Conservation (phyloP, 2,888 invertebrate species). For the Andrena haemorrhoa region DNA sequence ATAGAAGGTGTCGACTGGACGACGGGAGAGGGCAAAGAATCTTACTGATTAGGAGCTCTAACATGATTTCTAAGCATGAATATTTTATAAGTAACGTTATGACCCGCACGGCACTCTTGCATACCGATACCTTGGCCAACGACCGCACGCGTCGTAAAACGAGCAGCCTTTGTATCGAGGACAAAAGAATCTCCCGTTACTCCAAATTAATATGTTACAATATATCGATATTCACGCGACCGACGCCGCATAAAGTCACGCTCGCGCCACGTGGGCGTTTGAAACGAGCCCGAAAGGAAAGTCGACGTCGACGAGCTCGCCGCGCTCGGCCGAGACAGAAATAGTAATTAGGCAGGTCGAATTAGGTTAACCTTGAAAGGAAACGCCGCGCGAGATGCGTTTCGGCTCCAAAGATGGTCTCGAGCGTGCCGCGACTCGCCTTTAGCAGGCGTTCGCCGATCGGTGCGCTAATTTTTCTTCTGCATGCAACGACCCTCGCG, state of each 20-base stretch:
- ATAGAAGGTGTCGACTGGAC: no score
- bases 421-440: conserved; percentile 15
- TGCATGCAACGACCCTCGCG: not conserved
- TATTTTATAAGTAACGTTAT: conserved; percentile 4
- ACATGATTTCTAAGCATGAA: not conserved
- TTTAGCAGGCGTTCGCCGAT: not conserved
- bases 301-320: conserved; percentile 28
- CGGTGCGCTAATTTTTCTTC: not conserved
- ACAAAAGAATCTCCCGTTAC: conserved; percentile 62
- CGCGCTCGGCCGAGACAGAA: conserved; percentile 51
- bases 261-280: conserved; percentile 59
- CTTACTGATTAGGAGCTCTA: not conserved
- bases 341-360: conserved; percentile 69
- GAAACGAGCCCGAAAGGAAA: conserved; percentile 56
- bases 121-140: conserved; percentile 26
- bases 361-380: conserved; percentile 66
- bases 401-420: conserved; percentile 57
- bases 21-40: not conserved
- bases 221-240: conserved; percentile 54
- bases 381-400: conserved; percentile 30
- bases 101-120: conserved; percentile 4
- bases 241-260: conserved; percentile 46
- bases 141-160: conserved; percentile 44
- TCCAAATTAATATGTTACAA: conserved; percentile 69
- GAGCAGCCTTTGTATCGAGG: conserved; percentile 30